Percentiles rank a stretch among this genome's conserved stretches.
Evolutionary conservation across 2,113 vertebrate species (phyloP).

Genomic region (Porphyrio hochstetteri): DNA sequence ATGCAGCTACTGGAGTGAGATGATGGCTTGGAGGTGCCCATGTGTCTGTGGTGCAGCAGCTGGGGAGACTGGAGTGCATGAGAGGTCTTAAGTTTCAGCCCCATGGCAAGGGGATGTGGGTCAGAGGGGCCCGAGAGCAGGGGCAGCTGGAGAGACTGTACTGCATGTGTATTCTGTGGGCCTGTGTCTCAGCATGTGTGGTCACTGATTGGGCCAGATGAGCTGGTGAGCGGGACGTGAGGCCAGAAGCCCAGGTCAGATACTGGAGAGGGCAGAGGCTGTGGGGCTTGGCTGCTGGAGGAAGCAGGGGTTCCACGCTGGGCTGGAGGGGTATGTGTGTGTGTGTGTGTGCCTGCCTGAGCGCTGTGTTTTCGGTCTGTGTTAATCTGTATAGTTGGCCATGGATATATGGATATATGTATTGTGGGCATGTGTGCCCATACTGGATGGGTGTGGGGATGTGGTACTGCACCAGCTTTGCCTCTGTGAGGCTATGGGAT

Average conservation of each 20-base stretch:
- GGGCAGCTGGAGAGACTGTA: not conserved
- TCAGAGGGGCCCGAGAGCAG: accelerated
- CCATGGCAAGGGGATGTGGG: accelerated
- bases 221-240: not conserved
- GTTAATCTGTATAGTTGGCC: not conserved
- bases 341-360: not conserved
- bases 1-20: not conserved
- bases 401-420: not conserved
- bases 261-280: not conserved
- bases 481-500: not conserved
- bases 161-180: not conserved
- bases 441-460: not conserved
- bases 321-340: not conserved
- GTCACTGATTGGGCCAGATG: not conserved
- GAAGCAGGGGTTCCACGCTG: not conserved
- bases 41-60: not conserved
- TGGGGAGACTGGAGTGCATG: not conserved
- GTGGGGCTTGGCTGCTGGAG: not conserved
- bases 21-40: too few relatives aligned
- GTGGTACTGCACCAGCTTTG: not conserved
- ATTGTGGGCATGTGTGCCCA: not conserved
- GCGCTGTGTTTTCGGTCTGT: accelerated
- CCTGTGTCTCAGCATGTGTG: not conserved
- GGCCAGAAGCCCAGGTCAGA: accelerated
- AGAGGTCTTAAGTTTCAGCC: not conserved